These are phyloP conservation scores for Bembecia ichneumoniformis DNA, from an alignment of 2,888 invertebrate genomes.

Conservation along the genomic window DNA sequence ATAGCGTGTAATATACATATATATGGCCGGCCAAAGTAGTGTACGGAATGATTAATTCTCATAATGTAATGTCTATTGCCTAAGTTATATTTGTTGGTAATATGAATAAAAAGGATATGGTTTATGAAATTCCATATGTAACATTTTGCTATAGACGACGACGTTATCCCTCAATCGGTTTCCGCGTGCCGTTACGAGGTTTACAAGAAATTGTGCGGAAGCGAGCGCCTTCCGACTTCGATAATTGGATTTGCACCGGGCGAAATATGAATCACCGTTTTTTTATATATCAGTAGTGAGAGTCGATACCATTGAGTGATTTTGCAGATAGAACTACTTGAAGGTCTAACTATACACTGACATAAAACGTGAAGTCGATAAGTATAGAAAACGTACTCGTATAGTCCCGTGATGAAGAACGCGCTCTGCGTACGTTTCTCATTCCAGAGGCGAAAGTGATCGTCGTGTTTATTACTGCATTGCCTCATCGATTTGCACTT, in stretches of 20 bases:
- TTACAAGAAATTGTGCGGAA: conserved; percentile 46
- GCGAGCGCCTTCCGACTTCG: conserved; percentile 36
- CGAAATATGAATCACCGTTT: conserved; percentile 33
- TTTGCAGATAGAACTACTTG: neutral
- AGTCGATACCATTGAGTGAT: neutral
- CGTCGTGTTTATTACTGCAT: conserved; percentile 26
- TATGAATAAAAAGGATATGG: neutral
- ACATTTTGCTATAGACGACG: neutral
- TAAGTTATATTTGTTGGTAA: neutral
- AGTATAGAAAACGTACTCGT: no score
- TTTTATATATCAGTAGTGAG: conserved; percentile 13
- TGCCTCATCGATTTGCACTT: conserved; percentile 56
- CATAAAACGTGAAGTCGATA: no score
- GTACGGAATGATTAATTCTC: conserved; percentile 29
- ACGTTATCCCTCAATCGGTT: conserved; percentile 21
- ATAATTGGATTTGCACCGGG: conserved; percentile 34
- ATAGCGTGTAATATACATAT: conserved; percentile 13
- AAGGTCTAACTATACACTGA: neutral
- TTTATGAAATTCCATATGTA: no score
- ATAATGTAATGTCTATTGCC: conserved; percentile 20
- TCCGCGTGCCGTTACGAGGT: conserved; percentile 27
- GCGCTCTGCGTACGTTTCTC: neutral
- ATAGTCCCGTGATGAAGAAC: neutral
- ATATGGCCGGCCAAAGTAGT: conserved; percentile 28
- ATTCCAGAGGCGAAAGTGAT: conserved; percentile 46